These are phyloP conservation scores for Tragelaphus imberbis DNA, from an alignment of 2,113 vertebrate genomes.

Conservation along the genomic window DNA sequence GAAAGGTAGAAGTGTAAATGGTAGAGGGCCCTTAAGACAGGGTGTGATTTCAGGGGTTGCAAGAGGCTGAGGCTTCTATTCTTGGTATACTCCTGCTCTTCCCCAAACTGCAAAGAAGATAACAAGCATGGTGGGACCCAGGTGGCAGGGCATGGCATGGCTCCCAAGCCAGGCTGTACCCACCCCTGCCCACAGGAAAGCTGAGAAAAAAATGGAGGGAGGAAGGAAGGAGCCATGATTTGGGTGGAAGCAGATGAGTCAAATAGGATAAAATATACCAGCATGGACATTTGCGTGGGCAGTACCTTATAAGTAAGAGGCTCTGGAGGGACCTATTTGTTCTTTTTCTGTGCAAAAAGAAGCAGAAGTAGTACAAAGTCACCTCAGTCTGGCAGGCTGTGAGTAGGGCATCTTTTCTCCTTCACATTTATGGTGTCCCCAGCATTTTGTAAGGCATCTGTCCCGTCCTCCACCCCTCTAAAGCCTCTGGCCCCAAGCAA, in stretches of 20 bases:
- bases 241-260: not conserved
- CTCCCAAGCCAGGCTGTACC: slow-evolving; percentile 29
- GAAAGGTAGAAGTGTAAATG: not conserved
- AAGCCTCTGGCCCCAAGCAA: not conserved
- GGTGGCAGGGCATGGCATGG: slow-evolving; percentile 38
- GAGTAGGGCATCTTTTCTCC: not conserved
- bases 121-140: slow-evolving; percentile 44
- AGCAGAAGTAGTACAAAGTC: not conserved
- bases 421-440: not conserved
- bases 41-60: not conserved
- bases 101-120: not conserved
- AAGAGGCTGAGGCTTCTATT: not conserved
- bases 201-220: not conserved
- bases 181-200: slow-evolving; percentile 26
- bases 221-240: not conserved
- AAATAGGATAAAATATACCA: slow-evolving; percentile 20
- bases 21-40: not conserved
- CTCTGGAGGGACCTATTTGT: not conserved
- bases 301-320: not conserved
- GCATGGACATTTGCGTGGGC: not conserved
- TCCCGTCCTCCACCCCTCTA: not conserved
- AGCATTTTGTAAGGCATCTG: slow-evolving; percentile 4
- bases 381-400: not conserved
- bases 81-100: not conserved
- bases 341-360: not conserved